Conservation (phyloP, 2,888 invertebrate species). For the Drosophila paramelanica region DNA sequence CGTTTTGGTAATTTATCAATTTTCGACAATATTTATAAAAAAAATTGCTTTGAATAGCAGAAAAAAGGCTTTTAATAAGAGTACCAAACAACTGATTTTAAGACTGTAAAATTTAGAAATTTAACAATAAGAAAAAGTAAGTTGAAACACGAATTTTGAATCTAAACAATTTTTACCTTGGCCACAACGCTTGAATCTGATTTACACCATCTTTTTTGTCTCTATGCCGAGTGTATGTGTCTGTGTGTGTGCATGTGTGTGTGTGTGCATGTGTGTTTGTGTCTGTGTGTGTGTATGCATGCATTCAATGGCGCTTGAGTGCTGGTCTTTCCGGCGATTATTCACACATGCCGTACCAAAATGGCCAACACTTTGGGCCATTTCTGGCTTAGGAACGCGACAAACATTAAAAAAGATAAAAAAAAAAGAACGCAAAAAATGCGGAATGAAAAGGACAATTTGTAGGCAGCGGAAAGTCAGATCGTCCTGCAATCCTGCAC, state of each 20-base stretch:
- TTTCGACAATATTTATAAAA: too few relatives aligned
- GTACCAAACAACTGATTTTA: neutral
- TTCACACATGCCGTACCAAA: constrained; percentile 81
- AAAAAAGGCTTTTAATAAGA: neutral
- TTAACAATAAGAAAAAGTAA: too few relatives aligned
- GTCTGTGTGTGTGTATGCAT: neutral
- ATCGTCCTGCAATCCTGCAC: constrained; percentile 40
- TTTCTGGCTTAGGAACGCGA: constrained; percentile 56
- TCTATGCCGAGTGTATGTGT: neutral
- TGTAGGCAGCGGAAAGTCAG: constrained; percentile 52
- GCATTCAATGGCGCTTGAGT: constrained; percentile 14
- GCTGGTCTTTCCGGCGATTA: constrained; percentile 73
- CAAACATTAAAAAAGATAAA: constrained; percentile 24
- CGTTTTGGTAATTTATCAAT: too few relatives aligned
- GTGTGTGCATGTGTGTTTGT: neutral
- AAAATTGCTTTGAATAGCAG: too few relatives aligned
- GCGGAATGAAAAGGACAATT: constrained; percentile 57
- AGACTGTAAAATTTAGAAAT: neutral
- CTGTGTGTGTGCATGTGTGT: neutral
- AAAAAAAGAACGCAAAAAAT: constrained; percentile 13
- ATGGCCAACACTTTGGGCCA: constrained; percentile 68
- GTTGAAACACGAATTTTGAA: too few relatives aligned
- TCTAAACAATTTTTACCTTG: too few relatives aligned
- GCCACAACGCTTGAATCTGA: neutral
- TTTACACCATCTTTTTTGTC: neutral